Evolutionary conservation across 1,140 invertebrate genomes (phyloP).

Genomic region (Calosoma granatense): DNA sequence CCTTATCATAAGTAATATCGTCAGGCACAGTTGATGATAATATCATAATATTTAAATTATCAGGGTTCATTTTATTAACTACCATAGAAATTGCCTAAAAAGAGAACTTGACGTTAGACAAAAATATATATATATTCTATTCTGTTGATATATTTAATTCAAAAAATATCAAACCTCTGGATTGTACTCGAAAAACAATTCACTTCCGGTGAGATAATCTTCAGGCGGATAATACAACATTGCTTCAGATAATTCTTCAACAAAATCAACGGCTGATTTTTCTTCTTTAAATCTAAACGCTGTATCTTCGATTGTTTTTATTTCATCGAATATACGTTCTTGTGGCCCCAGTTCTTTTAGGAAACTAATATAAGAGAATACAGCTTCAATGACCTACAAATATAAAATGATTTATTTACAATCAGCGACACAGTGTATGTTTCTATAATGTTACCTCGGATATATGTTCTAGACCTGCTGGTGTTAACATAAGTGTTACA

Average conservation of each 20-base stretch:
- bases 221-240: constrained; percentile 70
- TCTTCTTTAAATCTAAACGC: constrained; percentile 62
- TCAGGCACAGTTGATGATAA: constrained; percentile 47
- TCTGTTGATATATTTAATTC: not conserved
- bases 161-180: constrained; percentile 41
- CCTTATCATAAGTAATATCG: constrained; percentile 44
- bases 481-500: constrained; percentile 65
- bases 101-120: not conserved
- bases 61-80: constrained; percentile 53
- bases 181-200: constrained; percentile 70
- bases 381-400: constrained; percentile 51
- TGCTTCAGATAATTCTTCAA: constrained; percentile 62
- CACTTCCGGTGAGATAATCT: constrained; percentile 66
- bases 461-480: constrained; percentile 63
- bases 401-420: constrained; percentile 10
- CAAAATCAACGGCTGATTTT: constrained; percentile 60
- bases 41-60: constrained; percentile 66
- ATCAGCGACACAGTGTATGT: not conserved
- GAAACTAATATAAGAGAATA: constrained; percentile 67
- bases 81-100: constrained; percentile 48
- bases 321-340: constrained; percentile 63
- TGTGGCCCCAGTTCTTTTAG: constrained; percentile 48
- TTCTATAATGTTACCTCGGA: constrained; percentile 36
- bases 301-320: constrained; percentile 59
- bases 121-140: constrained; percentile 8